A percentile compares a stretch with the other conserved stretches of the same genome.
Evolutionary conservation across 92 coral and sea anemone species (phyloP).

Genomic region (Palythoa heliodiscus): DNA sequence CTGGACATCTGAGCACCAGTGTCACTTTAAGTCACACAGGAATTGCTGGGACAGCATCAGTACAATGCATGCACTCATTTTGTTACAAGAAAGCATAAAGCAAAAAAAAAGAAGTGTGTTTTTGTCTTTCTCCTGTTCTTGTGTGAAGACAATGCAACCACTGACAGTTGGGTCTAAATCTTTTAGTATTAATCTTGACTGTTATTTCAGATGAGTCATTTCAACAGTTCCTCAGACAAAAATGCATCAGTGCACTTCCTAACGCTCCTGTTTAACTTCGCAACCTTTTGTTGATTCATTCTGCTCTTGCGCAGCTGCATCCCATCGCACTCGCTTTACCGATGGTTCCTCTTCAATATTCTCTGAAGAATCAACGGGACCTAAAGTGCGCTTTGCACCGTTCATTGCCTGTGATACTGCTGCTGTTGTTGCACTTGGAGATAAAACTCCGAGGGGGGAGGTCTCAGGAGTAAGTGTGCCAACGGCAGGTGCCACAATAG

Average conservation of each 20-base stretch:
- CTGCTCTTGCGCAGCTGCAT: conserved; percentile 2
- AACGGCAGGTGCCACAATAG: conserved; percentile 72
- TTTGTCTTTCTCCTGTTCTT: background rate
- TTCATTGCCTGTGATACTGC: conserved; percentile 98
- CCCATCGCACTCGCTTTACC: conserved; percentile 65
- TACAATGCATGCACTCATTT: background rate
- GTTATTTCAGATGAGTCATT: background rate
- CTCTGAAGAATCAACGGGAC: conserved; percentile 58
- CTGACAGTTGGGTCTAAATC: background rate
- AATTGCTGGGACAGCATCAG: background rate
- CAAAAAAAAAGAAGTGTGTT: background rate
- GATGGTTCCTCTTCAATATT: conserved; percentile 70
- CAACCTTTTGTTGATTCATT: conserved; percentile 10
- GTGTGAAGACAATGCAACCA: background rate
- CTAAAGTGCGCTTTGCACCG: conserved; percentile 88
- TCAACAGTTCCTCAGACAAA: background rate
- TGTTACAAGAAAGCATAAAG: background rate
- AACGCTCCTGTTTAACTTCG: conserved; percentile 25
- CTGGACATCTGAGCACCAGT: background rate
- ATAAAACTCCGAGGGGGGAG: conserved; percentile 94
- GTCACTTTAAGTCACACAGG: background rate
- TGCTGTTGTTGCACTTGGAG: conserved; percentile 99
- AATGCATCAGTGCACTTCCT: background rate
- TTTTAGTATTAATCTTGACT: background rate
- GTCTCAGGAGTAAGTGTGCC: conserved; percentile 93